Conservation (phyloP, 2,888 invertebrate genomes). For the Halocaridina rubra region DNA sequence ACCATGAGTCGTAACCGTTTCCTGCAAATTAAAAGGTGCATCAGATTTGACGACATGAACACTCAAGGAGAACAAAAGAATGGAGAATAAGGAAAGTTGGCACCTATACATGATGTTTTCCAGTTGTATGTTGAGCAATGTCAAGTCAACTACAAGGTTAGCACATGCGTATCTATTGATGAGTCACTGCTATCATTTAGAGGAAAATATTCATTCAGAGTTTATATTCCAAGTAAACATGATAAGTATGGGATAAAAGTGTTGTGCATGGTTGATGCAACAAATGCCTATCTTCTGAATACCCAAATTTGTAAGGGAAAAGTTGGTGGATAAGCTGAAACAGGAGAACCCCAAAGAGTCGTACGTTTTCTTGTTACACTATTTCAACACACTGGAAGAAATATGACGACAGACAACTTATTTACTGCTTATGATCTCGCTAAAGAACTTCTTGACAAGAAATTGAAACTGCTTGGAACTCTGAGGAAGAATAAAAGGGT, state of each 20-base stretch:
- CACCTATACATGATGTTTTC: neutral
- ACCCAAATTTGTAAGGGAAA: neutral
- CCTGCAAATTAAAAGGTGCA: neutral
- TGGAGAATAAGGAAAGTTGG: neutral
- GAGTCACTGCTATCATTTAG: neutral
- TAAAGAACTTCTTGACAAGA: no score
- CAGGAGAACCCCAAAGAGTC: neutral
- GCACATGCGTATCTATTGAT: neutral
- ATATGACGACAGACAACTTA: neutral
- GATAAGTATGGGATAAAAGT: constrained; percentile 10
- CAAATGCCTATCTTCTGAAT: neutral
- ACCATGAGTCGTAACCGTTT: neutral
- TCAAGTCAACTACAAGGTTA: neutral
- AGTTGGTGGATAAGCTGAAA: neutral
- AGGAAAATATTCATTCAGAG: no score
- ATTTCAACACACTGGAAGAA: neutral
- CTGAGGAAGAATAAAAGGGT: no score
- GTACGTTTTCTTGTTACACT: neutral
- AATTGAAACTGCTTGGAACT: no score
- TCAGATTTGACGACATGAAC: neutral
- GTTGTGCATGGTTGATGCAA: neutral
- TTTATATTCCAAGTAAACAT: neutral
- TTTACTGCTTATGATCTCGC: neutral
- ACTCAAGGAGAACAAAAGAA: neutral
- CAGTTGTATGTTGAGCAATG: neutral